Evolutionary conservation across 2,888 invertebrate genomes (phyloP), one percentile per base, ranked within the genome.

Genomic region (Phortica magna): DNA sequence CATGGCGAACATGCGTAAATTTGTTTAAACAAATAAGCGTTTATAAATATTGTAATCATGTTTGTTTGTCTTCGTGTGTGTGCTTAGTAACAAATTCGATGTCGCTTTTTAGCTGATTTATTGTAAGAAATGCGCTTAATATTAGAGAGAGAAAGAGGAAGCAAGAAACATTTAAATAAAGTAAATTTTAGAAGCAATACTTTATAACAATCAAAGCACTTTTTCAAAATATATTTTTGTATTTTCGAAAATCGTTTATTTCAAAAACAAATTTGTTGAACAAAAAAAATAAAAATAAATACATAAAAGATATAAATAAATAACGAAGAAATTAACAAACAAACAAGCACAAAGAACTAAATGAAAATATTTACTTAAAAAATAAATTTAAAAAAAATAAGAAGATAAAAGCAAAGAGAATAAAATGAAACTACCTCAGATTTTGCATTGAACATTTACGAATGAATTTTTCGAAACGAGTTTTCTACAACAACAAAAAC

Each of bases 381-480:
- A 1, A 48, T 42, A 74, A 59, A 12, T n/a, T 64, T 73, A 72
- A 53, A 75, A 57, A 77, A 68, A 76, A 77, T 76, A 81, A 53
- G 79, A 87, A 85, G 87, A 83, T 86, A 79, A 87, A 85, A 83
- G 14, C n/a, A 4, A 67, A 67, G 9, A 2, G 19, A 81, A 76
- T 53, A 80, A 84, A 83, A 82, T 81, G 81, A 79, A 87, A 88
- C 87, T 87, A 87, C 88, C 87, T 87, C 87, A 87, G 82, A 88
- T 86, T 87, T 86, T 85, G 87, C 80, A 74, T 77, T 74, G 76
- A 75, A 81, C 59, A 61, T 59, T 41, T 39, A 81, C 65, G 80
- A 78, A 84, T 79, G 80, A 84, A 86, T 87, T 85, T 86, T 86
- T 86, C 79, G 85, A 86, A 79, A 83, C 79, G 83, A 79, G 83